Evolutionary conservation across 2,113 vertebrate genomes (phyloP).

Genomic region (Hylia prasina): DNA sequence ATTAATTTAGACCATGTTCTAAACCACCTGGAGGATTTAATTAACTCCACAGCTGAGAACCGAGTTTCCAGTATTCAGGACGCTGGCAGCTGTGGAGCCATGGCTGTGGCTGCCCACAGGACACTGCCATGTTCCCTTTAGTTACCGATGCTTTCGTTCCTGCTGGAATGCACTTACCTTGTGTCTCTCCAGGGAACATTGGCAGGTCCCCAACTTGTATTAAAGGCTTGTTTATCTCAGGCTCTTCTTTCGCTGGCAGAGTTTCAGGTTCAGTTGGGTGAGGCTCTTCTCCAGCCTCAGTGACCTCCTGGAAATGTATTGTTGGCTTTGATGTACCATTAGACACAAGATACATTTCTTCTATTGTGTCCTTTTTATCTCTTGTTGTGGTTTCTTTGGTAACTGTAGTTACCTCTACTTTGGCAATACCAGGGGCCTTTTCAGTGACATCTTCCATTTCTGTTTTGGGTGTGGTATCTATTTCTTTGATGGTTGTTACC

Average conservation of each 20-base stretch:
- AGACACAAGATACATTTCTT: constrained; percentile 40
- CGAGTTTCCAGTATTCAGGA: neutral
- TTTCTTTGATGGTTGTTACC: neutral
- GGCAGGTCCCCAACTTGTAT: neutral
- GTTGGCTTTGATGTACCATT: constrained; percentile 30
- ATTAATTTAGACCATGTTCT: neutral
- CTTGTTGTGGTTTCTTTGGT: neutral
- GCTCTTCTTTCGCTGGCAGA: neutral
- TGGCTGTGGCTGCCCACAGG: neutral
- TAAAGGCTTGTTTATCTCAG: neutral
- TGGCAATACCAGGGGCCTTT: neutral
- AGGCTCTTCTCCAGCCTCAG: neutral
- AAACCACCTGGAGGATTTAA: neutral
- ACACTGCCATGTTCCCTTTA: neutral
- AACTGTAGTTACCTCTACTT: neutral
- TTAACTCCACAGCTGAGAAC: neutral
- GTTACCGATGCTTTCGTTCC: neutral
- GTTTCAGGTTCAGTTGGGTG: neutral
- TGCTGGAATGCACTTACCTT: neutral
- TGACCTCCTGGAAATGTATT: constrained; percentile 32
- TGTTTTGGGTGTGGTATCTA: neutral
- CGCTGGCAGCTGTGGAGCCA: neutral
- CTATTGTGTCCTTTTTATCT: constrained; percentile 30
- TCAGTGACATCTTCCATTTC: neutral
- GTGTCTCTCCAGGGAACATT: neutral